These are phyloP conservation scores for Saguinus midas DNA, from an alignment of 2,113 vertebrate species.

Conservation along the genomic window DNA sequence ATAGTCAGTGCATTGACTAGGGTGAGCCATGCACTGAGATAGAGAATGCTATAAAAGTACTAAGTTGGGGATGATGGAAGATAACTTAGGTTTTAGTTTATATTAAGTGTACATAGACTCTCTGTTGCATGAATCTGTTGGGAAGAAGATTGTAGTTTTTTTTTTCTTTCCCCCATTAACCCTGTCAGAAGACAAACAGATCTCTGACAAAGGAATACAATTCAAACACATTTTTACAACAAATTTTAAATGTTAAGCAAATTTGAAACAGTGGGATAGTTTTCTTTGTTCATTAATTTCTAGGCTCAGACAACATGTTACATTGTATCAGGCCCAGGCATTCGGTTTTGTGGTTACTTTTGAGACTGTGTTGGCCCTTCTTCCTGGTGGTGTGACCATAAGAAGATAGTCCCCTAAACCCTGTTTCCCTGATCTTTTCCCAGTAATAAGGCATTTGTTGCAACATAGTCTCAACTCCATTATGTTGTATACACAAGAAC, in stretches of 20 bases:
- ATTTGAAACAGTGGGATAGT: not conserved
- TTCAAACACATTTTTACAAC: not conserved
- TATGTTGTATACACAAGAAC: not conserved
- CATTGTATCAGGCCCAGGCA: not conserved
- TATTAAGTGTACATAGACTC: not conserved
- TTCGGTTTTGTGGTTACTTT: not conserved
- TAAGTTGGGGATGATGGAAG: not conserved
- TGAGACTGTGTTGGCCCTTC: not conserved
- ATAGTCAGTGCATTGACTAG: not conserved
- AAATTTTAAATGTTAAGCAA: conserved; percentile 29
- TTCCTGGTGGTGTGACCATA: not conserved
- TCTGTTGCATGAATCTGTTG: not conserved
- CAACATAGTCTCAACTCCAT: not conserved
- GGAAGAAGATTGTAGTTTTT: not conserved
- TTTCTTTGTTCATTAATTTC: not conserved
- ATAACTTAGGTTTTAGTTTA: not conserved
- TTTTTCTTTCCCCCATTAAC: not conserved
- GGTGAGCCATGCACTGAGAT: not conserved
- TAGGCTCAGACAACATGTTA: not conserved
- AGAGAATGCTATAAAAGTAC: not conserved
- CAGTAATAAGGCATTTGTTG: not conserved
- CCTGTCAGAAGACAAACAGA: not conserved
- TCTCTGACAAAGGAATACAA: not conserved
- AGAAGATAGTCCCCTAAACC: not conserved
- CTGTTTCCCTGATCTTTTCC: not conserved